A percentile compares a stretch with the other conserved stretches of the same genome.
phyloP scores from a whole-genome alignment of 2,797 vertebrate species.

The Anabacerthia variegaticeps region DNA sequence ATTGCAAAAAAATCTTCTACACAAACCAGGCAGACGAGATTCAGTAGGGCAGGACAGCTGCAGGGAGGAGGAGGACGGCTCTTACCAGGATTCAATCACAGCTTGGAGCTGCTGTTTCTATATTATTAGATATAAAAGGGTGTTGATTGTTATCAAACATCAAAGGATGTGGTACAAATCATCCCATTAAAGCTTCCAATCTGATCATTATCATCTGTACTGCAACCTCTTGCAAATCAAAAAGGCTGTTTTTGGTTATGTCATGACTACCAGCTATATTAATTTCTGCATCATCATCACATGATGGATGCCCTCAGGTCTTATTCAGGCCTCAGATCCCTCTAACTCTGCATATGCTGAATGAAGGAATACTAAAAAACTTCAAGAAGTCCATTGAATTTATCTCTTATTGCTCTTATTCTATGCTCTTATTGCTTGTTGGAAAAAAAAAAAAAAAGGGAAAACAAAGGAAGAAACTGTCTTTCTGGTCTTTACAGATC shows the following conservation, averaged over 20 bases:
- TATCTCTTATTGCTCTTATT: neutral
- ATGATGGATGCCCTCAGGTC: neutral
- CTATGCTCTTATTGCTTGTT: too few species aligned
- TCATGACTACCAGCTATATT: neutral
- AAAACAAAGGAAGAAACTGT: neutral
- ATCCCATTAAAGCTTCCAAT: constrained; percentile 39
- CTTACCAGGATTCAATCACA: neutral
- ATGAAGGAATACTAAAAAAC: neutral
- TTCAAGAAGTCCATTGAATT: constrained; percentile 20
- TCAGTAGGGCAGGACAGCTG: neutral
- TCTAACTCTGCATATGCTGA: neutral
- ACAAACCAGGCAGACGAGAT: neutral
- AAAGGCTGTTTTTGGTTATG: neutral
- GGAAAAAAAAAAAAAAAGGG: neutral
- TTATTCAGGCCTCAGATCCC: neutral
- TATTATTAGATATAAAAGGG: constrained; percentile 48
- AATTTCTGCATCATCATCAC: neutral
- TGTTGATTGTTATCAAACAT: constrained; percentile 55
- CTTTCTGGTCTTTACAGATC: neutral
- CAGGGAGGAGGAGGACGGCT: neutral
- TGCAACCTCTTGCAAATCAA: neutral
- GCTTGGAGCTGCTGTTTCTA: neutral
- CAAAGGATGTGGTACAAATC: constrained; percentile 45
- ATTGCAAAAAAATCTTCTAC: neutral
- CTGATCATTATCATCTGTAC: neutral